Percentiles rank a stretch among this genome's conserved stretches.
Conservation (phyloP, 2,797 vertebrate species). For the Novumbra hubbsi region DNA sequence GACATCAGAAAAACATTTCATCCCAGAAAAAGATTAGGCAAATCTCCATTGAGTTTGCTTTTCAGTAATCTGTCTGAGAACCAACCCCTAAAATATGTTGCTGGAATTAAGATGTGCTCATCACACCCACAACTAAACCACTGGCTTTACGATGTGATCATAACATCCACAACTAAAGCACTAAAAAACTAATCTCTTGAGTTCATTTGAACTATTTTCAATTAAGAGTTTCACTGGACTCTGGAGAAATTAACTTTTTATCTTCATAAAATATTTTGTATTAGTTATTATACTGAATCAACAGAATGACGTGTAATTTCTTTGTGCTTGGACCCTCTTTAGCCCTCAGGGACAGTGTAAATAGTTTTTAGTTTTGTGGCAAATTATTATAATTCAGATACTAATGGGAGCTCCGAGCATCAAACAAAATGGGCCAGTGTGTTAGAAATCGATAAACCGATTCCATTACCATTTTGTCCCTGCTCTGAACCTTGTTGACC, state of each 20-base stretch:
- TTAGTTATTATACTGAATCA: neutral
- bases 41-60: neutral
- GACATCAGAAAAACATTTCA: no score
- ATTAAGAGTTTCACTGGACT: neutral
- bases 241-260: no score
- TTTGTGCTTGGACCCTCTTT: neutral
- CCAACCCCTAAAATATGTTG: no score
- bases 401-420: neutral
- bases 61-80: no score
- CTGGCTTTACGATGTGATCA: neutral
- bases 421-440: neutral
- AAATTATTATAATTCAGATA: neutral
- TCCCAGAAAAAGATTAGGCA: neutral
- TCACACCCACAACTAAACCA: neutral
- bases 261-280: neutral
- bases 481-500: neutral
- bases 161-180: neutral
- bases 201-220: neutral
- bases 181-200: no score
- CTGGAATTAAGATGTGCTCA: neutral
- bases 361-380: neutral
- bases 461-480: no score
- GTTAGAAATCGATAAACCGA: neutral
- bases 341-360: neutral
- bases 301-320: neutral